phyloP scores from a whole-genome alignment of 1,140 invertebrate genomes.

The Rhagoletis zephyria region DNA sequence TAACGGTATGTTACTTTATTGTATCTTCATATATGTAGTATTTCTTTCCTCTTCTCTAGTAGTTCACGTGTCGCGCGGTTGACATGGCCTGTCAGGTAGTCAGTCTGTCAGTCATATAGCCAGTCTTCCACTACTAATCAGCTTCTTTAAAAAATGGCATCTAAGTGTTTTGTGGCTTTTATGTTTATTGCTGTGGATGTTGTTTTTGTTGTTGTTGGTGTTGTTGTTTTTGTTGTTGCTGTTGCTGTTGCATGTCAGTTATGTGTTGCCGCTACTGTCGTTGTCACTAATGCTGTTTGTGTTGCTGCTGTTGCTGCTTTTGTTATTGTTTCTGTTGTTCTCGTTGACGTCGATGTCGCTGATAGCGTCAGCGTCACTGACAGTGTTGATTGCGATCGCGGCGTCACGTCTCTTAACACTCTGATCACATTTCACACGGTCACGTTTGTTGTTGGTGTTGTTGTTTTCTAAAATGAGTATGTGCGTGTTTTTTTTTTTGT shows the following conservation, averaged over 20 bases:
- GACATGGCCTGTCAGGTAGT: conserved; percentile 6
- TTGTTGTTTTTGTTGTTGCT: too few relatives aligned
- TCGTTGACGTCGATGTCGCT: not conserved
- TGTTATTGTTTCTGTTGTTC: not conserved
- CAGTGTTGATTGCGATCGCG: conserved; percentile 45
- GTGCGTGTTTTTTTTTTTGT: not conserved
- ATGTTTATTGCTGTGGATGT: not conserved
- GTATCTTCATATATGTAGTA: not conserved
- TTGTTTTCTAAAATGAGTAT: not conserved
- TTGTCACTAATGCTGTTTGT: conserved; percentile 17
- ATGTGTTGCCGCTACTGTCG: not conserved
- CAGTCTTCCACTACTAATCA: not conserved
- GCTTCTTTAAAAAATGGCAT: conserved; percentile 13
- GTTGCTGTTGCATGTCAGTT: not conserved
- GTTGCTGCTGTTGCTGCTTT: not conserved
- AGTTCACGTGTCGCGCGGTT: conserved; percentile 16
- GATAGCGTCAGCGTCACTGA: not conserved
- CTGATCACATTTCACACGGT: conserved; percentile 46
- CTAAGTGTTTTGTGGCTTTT: not conserved
- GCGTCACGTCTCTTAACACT: conserved; percentile 49
- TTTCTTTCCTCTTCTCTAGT: not conserved
- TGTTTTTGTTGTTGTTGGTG: not conserved
- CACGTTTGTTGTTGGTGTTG: not conserved
- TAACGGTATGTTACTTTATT: conserved; percentile 15
- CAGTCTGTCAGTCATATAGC: not conserved